These are phyloP conservation scores for Anoura caudifer DNA, from an alignment of 2,113 vertebrate genomes.

Conservation along the genomic window DNA sequence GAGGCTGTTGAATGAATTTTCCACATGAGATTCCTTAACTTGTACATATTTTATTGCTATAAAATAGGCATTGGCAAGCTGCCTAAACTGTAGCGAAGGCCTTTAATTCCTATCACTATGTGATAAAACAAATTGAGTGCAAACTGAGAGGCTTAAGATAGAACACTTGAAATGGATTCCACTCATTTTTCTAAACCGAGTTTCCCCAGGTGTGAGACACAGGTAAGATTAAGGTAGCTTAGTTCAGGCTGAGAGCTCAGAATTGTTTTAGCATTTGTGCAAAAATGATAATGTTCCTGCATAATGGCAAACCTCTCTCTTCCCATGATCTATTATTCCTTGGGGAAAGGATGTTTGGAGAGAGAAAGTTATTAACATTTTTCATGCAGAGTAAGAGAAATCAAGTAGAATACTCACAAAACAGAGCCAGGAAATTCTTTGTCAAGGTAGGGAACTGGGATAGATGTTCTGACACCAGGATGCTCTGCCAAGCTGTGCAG, in stretches of 20 bases:
- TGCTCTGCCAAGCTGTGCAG: background rate
- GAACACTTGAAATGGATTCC: slow-evolving; percentile 67
- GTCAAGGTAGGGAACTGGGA: background rate
- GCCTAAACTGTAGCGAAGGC: slow-evolving; percentile 80
- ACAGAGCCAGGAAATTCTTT: background rate
- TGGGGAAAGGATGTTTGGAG: slow-evolving; percentile 72
- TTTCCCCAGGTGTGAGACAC: slow-evolving; percentile 58
- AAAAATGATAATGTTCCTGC: slow-evolving; percentile 70
- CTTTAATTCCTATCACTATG: slow-evolving; percentile 83
- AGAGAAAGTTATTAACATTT: slow-evolving; percentile 75
- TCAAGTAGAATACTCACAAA: slow-evolving; percentile 32
- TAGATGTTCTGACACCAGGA: background rate
- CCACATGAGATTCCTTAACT: slow-evolving; percentile 90
- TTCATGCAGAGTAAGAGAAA: slow-evolving; percentile 69
- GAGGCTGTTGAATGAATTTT: slow-evolving; percentile 89
- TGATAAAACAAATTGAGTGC: slow-evolving; percentile 82
- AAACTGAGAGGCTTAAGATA: slow-evolving; percentile 71
- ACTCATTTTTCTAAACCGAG: slow-evolving; percentile 56
- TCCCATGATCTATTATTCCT: slow-evolving; percentile 75
- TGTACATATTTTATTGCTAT: slow-evolving; percentile 89
- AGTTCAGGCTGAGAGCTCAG: slow-evolving; percentile 63
- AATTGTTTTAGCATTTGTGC: slow-evolving; percentile 63
- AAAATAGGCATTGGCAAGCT: slow-evolving; percentile 87
- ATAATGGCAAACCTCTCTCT: slow-evolving; percentile 51
- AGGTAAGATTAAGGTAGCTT: slow-evolving; percentile 71